Base-by-base conservation (phyloP, 1,140 invertebrate genomes). In the Drosophila seguyi region DNA sequence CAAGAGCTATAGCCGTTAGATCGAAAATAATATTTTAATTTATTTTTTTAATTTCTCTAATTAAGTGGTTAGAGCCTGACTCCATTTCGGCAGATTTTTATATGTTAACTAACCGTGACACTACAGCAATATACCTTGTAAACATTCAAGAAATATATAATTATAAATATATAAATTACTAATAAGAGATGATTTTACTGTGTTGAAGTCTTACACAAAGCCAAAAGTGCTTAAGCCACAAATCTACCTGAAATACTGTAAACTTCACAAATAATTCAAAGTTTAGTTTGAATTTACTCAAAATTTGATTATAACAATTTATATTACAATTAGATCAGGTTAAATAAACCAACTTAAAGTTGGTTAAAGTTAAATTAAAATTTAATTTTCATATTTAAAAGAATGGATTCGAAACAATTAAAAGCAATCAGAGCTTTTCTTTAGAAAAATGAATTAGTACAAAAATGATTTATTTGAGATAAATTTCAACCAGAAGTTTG, bases 361-460 rank as follows among this genome's bases (percentile, higher is more conserved):
- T n/a, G n/a, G n/a, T n/a, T n/a, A n/a, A n/a, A n/a, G n/a, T n/a
- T n/a, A n/a, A n/a, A n/a, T n/a, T n/a, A n/a, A n/a, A n/a, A n/a
- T n/a, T n/a, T n/a, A n/a, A n/a, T n/a, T 34, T 14, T 14, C 4
- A 25, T 25, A 25, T 47, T 27, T 25, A 25, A 2, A 13, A 0
- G 3, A 44, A 11, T 22, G 42, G 0, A 1, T 25, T 16, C 5
- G 14, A 34, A 27, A 31, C 11, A 44, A 34, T 25, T 22, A 13
- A 63, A 39, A 27, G 6, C 13, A n/a, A n/a, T 36, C n/a, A 4
- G 0, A 20, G 20, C 6, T 38, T 38, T 18, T 10, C 14, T 63
- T 59, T 31, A 10, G 25, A 20, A 34, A 65, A 65, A 14, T 20
- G 5, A 50, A 68, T 66, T 25, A 52, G 16, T 20, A 63, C 29